A percentile compares a stretch with the other conserved stretches of the same genome.
These are phyloP conservation scores for Merops nubicus DNA, from an alignment of 2,113 vertebrate genomes.

Conservation along the genomic window DNA sequence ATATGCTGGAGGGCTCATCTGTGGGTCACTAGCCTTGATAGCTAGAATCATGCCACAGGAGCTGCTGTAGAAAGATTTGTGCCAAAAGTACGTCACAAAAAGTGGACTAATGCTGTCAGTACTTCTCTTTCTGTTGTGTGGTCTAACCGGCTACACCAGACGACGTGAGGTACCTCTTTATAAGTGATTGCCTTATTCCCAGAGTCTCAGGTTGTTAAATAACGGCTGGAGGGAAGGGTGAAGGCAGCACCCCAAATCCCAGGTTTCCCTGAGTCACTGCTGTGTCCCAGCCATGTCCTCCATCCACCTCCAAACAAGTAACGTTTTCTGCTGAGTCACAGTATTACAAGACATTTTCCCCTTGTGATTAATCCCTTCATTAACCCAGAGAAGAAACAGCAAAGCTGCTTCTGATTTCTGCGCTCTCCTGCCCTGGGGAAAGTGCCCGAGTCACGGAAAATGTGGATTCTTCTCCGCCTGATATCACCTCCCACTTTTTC, in stretches of 20 bases:
- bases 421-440: not conserved
- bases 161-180: not conserved
- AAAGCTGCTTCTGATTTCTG: not conserved
- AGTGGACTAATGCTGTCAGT: not conserved
- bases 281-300: not conserved
- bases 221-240: not conserved
- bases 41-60: not conserved
- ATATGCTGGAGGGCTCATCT: not conserved
- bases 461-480: not conserved
- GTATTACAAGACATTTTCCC: not conserved
- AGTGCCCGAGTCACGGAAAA: not conserved
- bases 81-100: not conserved
- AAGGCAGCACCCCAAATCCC: not conserved
- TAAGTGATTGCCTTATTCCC: not conserved
- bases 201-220: not conserved
- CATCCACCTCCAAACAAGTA: not conserved
- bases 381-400: not conserved
- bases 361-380: not conserved
- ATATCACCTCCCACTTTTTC: not conserved
- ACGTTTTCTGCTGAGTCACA: slow-evolving; percentile 34
- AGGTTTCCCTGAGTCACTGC: slow-evolving; percentile 23
- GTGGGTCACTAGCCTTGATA: not conserved
- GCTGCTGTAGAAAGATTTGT: not conserved
- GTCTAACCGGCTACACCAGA: not conserved
- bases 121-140: not conserved